A percentile compares a stretch with the other conserved stretches of the same genome.
Evolutionary conservation across 2,797 vertebrate species (phyloP).

Genomic region (Benthosema pterotum): DNA sequence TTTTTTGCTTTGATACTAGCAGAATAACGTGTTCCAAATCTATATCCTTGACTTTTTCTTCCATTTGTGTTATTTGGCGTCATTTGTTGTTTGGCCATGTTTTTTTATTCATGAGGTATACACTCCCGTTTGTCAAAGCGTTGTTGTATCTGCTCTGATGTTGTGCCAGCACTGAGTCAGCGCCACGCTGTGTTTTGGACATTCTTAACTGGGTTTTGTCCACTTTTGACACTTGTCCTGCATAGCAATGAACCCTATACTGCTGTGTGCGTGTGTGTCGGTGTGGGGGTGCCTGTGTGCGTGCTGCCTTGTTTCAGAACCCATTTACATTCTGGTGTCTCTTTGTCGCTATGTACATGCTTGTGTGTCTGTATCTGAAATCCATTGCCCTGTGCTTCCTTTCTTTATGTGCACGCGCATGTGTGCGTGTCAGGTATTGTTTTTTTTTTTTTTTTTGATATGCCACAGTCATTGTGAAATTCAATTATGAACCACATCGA

Average conservation of each 20-base stretch:
- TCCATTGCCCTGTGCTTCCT: too few relatives aligned
- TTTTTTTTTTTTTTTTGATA: too few relatives aligned
- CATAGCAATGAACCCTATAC: slow-evolving; percentile 22
- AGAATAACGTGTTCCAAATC: slow-evolving; percentile 11
- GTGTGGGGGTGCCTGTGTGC: slow-evolving; percentile 1
- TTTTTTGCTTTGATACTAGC: background rate
- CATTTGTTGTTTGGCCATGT: background rate
- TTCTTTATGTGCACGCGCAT: background rate
- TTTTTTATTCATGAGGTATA: slow-evolving; percentile 42
- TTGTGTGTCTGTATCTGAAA: background rate
- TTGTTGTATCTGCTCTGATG: slow-evolving; percentile 28
- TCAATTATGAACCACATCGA: too few relatives aligned
- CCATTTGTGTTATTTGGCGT: slow-evolving; percentile 10
- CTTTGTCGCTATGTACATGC: slow-evolving; percentile 6
- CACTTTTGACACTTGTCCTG: slow-evolving; percentile 25
- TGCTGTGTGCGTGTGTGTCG: slow-evolving; percentile 6
- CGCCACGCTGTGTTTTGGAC: background rate
- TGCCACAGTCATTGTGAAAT: too few relatives aligned
- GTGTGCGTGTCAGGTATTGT: slow-evolving; percentile 8
- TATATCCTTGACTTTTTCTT: slow-evolving; percentile 20
- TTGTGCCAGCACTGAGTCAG: slow-evolving; percentile 17
- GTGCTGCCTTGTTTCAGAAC: background rate
- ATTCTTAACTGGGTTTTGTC: slow-evolving; percentile 17
- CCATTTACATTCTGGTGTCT: too few relatives aligned
- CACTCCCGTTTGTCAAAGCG: slow-evolving; percentile 40